Evolutionary conservation across 2,888 invertebrate genomes (phyloP), one percentile per base, ranked within the genome.

Genomic region (Platycnemis pennipes): DNA sequence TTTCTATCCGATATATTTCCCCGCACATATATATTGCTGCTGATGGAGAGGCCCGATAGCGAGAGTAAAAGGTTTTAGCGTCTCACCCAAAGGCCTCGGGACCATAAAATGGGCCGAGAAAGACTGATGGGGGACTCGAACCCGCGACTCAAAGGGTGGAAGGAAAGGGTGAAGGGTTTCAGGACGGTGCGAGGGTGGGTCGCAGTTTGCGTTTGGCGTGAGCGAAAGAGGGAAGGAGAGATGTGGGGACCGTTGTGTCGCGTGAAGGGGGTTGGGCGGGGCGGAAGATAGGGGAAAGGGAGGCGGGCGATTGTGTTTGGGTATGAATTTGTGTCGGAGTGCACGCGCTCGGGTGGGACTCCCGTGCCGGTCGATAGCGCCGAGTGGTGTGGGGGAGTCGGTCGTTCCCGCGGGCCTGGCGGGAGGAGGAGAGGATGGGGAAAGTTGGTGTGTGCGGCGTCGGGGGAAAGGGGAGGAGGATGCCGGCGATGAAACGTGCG

Each of bases 281-380:
- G 86, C 1, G 86, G 19, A 16, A 13, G 42, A 42, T 11, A 7
- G 22, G 22, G 31, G 44, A 42, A 37, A 26, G 0, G 87, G 46
- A 2, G 45, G 45, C 19, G 46, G n/a, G 87, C 22, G 87, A 46
- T 46, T 46, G 45, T 87, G 87, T 44, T 87, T 87, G 44, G 87
- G 87, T 87, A n/a, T 26, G 44, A 46, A 46, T 87, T 87, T 87
- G 44, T 87, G 87, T 46, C 26, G 87, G 87, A n/a, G 26, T 46
- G 44, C 87, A 46, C 45, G 8, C 31, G 77, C 45, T 5, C 26
- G 37, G 77, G 77, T 37, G 63, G 77, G 77, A 37, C 63, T 63
- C 63, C 63, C 53, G 11, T 53, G 63, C 37, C 77, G 77, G 31
- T 77, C 77, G 77, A 87, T 87, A 87, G 46, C 37, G 46, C 87